Conservation (phyloP, 2,888 invertebrate genomes). For the Drosophila peninsularis region DNA sequence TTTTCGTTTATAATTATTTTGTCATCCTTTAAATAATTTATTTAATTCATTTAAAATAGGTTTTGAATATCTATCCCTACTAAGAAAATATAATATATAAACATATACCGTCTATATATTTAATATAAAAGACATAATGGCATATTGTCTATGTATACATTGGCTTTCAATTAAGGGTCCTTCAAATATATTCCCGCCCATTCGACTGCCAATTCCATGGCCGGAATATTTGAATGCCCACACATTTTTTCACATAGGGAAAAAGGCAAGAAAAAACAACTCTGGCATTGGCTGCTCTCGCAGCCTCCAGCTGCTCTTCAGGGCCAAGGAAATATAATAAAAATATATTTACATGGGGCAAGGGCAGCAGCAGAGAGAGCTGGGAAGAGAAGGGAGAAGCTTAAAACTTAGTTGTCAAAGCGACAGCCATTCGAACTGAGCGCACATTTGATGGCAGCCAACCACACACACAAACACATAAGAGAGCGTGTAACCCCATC, state of each 20-base stretch:
- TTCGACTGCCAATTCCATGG: conserved; percentile 1
- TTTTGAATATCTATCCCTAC: no score
- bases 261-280: conserved; percentile 1
- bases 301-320: not conserved
- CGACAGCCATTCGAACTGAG: conserved; percentile 43
- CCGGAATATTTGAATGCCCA: conserved; percentile 1
- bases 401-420: conserved; percentile 36
- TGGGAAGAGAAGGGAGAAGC: not conserved
- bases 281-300: conserved; percentile 30
- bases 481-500: conserved; percentile 13
- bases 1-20: no score
- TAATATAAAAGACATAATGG: no score
- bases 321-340: conserved; percentile 21
- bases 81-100: no score
- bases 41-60: no score
- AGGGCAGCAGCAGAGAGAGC: not conserved
- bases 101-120: no score
- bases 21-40: no score
- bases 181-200: not conserved
- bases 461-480: conserved; percentile 35
- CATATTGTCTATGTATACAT: not conserved
- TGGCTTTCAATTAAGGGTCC: conserved; percentile 1
- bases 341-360: conserved; percentile 17
- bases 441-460: conserved; percentile 41
- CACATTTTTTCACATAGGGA: conserved; percentile 5